Percentiles rank a stretch among this genome's conserved stretches.
phyloP scores from a whole-genome alignment of 2,888 invertebrate species.

The Xestoiulus laeticollis region DNA sequence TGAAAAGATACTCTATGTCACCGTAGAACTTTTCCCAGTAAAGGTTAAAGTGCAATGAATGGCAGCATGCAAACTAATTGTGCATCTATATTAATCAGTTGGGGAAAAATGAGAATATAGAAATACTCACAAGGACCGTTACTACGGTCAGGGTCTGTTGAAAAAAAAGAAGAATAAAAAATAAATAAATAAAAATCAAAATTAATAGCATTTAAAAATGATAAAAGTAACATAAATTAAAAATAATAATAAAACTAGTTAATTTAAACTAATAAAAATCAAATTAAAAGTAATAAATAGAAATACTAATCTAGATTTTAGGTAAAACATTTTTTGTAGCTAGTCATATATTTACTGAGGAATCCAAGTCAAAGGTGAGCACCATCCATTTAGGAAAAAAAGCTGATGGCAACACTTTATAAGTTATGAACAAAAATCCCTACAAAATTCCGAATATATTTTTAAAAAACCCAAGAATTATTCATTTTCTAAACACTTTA shows the following conservation, averaged over 20 bases:
- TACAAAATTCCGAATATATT: neutral
- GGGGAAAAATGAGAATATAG: conserved; percentile 55
- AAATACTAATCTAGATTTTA: neutral
- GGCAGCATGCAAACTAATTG: conserved; percentile 49
- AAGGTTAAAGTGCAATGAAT: conserved; percentile 46
- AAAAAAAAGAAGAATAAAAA: conserved; percentile 58
- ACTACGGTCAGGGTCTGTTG: conserved; percentile 84
- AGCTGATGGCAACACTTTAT: neutral
- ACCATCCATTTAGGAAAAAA: neutral
- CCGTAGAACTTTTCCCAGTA: neutral
- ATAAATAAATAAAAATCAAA: conserved; percentile 57
- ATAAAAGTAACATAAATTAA: conserved; percentile 50
- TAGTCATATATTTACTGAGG: neutral
- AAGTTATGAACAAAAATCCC: neutral
- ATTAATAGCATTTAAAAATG: conserved; percentile 49
- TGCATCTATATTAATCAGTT: conserved; percentile 49
- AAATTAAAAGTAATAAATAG: conserved; percentile 25
- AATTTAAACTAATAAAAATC: conserved; percentile 4
- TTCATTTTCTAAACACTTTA: neutral
- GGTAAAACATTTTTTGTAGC: neutral
- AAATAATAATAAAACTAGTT: conserved; percentile 42
- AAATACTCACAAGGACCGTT: conserved; percentile 88
- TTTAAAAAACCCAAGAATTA: too few species aligned
- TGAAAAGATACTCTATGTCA: conserved; percentile 22
- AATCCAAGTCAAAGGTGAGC: neutral